Evolutionary conservation across 2,797 vertebrate species (phyloP).

Genomic region (Falco rusticolus): DNA sequence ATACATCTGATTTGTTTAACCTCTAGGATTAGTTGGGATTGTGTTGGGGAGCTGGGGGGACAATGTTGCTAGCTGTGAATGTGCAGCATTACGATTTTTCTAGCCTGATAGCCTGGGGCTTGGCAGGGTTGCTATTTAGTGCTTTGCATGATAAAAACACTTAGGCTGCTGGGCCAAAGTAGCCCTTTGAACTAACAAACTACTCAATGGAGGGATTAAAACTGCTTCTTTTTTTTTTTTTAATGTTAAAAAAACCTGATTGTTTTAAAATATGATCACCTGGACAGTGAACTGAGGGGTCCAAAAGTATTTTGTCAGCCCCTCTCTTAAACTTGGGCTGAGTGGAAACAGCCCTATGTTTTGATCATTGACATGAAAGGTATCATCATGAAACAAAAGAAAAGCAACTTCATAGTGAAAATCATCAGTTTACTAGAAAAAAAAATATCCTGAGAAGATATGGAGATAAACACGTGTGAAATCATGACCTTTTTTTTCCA

Average conservation of each 20-base stretch:
- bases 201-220: background rate
- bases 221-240: background rate
- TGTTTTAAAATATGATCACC: background rate
- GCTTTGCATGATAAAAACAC: background rate
- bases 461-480: background rate
- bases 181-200: background rate
- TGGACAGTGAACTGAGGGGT: background rate
- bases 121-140: background rate
- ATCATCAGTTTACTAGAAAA: background rate
- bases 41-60: background rate
- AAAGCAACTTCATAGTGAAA: background rate
- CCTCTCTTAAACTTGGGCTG: background rate
- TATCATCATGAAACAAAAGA: background rate
- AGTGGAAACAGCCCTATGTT: background rate
- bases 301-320: background rate
- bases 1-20: background rate
- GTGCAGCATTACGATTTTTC: background rate
- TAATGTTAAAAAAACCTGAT: accelerated
- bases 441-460: background rate
- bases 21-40: background rate
- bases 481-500: background rate
- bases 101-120: background rate
- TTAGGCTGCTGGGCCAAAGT: background rate
- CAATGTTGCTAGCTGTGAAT: background rate
- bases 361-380: background rate